Percentiles rank a stretch among this genome's conserved stretches.
Conservation (phyloP, 2,797 vertebrate species). For the Falco rusticolus region DNA sequence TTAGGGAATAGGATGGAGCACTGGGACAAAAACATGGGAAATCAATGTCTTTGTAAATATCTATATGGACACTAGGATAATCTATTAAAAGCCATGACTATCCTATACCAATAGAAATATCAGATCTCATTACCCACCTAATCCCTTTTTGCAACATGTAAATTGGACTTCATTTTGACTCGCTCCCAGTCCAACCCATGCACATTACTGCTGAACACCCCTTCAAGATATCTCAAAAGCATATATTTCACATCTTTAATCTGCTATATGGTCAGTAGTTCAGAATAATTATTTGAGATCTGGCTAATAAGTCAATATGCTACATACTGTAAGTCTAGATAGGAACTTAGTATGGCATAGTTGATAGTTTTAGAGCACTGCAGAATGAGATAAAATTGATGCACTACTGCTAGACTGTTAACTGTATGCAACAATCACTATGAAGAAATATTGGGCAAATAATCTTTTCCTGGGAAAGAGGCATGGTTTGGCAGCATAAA, state of each 20-base stretch:
- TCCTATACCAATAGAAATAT: constrained; percentile 55
- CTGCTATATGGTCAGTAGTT: background rate
- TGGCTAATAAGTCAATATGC: background rate
- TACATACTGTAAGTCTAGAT: background rate
- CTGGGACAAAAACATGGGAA: constrained; percentile 31
- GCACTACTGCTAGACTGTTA: background rate
- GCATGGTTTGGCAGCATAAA: background rate
- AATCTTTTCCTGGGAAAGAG: background rate
- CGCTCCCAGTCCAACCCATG: background rate
- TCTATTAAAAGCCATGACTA: constrained; percentile 67
- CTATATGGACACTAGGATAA: constrained; percentile 60
- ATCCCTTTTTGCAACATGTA: constrained; percentile 64
- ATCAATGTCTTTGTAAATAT: constrained; percentile 68
- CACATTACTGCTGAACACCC: background rate
- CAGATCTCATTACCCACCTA: constrained; percentile 64
- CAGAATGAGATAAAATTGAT: background rate
- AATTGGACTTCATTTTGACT: constrained; percentile 56
- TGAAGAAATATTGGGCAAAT: background rate
- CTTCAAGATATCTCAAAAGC: constrained; percentile 8
- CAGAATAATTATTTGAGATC: constrained; percentile 25
- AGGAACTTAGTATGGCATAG: background rate
- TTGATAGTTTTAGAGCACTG: background rate
- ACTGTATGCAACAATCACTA: background rate
- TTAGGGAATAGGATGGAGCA: constrained; percentile 34
- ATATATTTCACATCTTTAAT: background rate